Conservation (phyloP, 2,113 vertebrate species). For the Falcunculus frontatus region DNA sequence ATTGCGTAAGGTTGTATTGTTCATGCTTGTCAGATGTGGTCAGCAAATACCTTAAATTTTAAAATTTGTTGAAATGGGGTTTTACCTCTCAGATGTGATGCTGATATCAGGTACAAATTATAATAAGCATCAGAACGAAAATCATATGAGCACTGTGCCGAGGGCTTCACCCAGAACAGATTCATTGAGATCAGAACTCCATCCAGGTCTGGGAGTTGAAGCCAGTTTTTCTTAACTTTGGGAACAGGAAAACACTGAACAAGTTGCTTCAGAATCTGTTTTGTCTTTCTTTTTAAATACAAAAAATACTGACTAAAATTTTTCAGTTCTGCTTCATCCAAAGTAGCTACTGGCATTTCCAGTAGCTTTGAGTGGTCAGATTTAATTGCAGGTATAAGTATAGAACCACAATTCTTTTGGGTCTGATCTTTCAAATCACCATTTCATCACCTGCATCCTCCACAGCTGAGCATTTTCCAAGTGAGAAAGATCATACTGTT, state of each 20-base stretch:
- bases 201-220: not conserved
- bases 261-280: not conserved
- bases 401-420: not conserved
- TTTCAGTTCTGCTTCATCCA: not conserved
- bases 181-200: not conserved
- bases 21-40: not conserved
- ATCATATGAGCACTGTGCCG: not conserved
- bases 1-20: not conserved
- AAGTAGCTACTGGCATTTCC: not conserved
- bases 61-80: not conserved
- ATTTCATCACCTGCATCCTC: not conserved
- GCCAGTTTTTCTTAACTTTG: not conserved
- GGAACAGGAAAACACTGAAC: not conserved
- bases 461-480: not conserved
- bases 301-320: not conserved
- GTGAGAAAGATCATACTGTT: not conserved
- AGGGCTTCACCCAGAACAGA: not conserved
- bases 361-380: not conserved
- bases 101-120: not conserved
- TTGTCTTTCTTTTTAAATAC: not conserved
- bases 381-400: not conserved
- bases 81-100: not conserved
- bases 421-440: not conserved
- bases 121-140: not conserved
- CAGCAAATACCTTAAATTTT: not conserved